Conservation (phyloP, 2,797 vertebrate genomes). For the Avahi laniger region DNA sequence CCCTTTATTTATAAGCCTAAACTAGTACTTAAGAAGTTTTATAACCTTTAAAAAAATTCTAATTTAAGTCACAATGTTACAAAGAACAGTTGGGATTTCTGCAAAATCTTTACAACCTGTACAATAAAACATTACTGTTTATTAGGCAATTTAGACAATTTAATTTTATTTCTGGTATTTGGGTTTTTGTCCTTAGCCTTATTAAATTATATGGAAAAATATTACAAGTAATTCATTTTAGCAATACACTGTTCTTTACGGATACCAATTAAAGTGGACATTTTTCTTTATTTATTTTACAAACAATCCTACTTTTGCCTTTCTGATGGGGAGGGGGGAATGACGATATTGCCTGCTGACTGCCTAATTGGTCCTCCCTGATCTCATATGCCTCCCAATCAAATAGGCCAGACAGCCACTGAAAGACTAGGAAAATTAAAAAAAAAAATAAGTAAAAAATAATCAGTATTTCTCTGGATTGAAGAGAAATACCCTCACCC, state of each 20-base stretch:
- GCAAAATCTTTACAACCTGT: neutral
- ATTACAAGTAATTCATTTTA: conserved; percentile 5
- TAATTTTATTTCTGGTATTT: neutral
- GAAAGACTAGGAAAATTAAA: neutral
- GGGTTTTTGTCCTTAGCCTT: neutral
- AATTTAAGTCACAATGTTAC: neutral
- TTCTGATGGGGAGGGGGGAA: neutral
- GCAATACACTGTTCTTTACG: neutral
- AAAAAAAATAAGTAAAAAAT: neutral
- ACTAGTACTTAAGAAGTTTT: neutral
- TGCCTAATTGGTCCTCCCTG: neutral
- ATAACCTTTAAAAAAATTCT: neutral
- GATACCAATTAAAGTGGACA: neutral
- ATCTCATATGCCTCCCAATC: neutral
- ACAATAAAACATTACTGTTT: neutral
- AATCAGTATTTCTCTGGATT: neutral
- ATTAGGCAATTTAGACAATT: neutral
- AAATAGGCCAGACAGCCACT: neutral
- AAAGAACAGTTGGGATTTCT: neutral
- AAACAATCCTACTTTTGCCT: neutral
- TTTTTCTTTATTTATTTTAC: conserved; percentile 17
- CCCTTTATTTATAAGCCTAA: neutral
- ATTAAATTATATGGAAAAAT: conserved; percentile 4
- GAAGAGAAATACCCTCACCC: neutral
- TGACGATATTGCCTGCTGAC: neutral